Evolutionary conservation across 2,888 invertebrate species (phyloP), one percentile per base, ranked within the genome.

Genomic region (Prosapia bicincta): DNA sequence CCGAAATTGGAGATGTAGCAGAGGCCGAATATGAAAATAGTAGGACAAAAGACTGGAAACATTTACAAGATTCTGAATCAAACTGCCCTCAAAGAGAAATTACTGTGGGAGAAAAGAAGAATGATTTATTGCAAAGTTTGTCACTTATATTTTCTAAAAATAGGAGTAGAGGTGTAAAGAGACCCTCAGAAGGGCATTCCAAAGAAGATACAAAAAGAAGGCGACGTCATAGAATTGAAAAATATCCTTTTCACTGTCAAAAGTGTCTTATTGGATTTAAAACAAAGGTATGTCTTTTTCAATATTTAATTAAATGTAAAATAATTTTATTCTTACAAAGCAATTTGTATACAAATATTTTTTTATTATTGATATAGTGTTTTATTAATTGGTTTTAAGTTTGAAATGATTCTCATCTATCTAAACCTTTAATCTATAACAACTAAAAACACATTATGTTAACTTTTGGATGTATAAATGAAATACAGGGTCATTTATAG

Each of bases 141-240:
- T 54, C 54, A 3, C 13, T 54, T 54, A 54, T 54, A 54, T 54
- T 54, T 54, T 54, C 54, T 20, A 54, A 54, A 54, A 10, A 69
- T 30, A 23, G 74, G 24, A 69, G 32, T 30, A 38, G 74, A 15
- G 74, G 74, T 10, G n/a, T 74, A 13, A 74, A 69, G n/a, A 74
- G 69, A n/a, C 74, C 74, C 1, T 68, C 69, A 1, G 69, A 74
- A 26, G 74, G 74, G 1, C 69, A 74, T 24, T 74, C 66, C 7
- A 74, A 38, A 69, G 74, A 69, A 66, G 74, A 74, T 13, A 74
- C 74, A 13, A 74, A 74, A 26, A 15, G 74, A 25, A 74, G 69
- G 69, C 28, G 74, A 32, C 54, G 54, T 20, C 54, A 54, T 6
- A 54, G 20, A 54, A 54, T 54, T 54, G 54, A 54, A 54, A 54